Evolutionary conservation across 2,797 vertebrate species (phyloP).

Genomic region (Characodon lateralis): DNA sequence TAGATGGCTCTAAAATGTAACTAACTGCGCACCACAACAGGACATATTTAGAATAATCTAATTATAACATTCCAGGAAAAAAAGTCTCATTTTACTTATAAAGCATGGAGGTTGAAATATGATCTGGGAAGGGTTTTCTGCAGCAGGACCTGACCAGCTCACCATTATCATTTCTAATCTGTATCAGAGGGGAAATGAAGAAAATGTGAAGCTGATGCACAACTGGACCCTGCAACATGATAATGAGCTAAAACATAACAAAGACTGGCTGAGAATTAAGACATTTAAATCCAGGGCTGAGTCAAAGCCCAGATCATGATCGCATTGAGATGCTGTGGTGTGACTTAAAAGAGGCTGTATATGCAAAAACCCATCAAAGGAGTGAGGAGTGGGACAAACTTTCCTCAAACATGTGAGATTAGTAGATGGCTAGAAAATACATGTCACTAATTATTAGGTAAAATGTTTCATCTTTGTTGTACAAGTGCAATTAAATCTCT

Average conservation of each 20-base stretch:
- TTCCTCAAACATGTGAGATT: not conserved
- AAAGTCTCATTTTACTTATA: not conserved
- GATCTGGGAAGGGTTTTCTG: not conserved
- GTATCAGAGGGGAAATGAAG: not conserved
- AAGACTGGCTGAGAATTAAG: not conserved
- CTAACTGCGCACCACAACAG: not conserved
- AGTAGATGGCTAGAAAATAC: not conserved
- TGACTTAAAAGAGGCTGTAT: not conserved
- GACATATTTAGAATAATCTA: not conserved
- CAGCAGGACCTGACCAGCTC: not conserved
- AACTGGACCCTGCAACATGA: not conserved
- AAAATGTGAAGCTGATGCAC: not conserved
- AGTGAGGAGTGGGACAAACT: not conserved
- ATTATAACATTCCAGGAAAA: not conserved
- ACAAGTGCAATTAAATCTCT: not conserved
- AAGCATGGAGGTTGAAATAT: not conserved
- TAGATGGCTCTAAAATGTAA: not conserved
- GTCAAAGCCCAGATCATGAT: not conserved
- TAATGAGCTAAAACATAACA: not conserved
- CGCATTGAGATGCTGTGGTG: not conserved
- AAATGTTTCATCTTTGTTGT: not conserved
- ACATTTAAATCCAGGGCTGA: not conserved
- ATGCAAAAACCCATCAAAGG: not conserved
- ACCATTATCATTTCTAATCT: not conserved
- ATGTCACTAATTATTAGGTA: not conserved